Conservation (phyloP, 2,113 vertebrate genomes). For the Brevimyrus niger region DNA sequence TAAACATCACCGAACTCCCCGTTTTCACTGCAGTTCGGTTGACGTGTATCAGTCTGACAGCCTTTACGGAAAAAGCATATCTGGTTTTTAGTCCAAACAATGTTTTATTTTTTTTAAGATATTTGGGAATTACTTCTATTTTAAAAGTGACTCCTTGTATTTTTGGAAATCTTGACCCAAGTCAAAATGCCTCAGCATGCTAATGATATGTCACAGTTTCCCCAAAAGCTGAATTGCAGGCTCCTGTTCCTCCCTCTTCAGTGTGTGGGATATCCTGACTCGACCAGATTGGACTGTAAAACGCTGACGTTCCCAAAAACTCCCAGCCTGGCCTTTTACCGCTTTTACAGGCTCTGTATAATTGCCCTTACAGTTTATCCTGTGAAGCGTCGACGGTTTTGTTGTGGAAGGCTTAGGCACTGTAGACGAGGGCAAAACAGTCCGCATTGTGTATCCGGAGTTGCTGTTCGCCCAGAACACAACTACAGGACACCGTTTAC, state of each 20-base stretch:
- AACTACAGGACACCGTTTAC: too few relatives aligned
- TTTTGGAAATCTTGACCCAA: background rate
- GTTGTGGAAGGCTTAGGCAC: background rate
- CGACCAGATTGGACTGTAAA: background rate
- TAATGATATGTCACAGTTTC: background rate
- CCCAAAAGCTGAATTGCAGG: background rate
- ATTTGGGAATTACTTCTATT: background rate
- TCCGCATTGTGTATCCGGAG: too few relatives aligned
- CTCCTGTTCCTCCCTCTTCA: too few relatives aligned
- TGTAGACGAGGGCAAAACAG: too few relatives aligned
- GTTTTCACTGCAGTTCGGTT: background rate
- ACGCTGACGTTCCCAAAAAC: background rate
- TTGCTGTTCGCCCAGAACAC: too few relatives aligned
- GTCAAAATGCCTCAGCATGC: background rate
- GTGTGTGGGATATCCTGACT: background rate
- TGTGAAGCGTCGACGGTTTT: background rate
- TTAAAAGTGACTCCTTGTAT: background rate
- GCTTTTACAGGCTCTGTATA: background rate
- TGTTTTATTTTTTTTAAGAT: background rate
- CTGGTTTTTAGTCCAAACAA: background rate
- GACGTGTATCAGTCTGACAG: background rate
- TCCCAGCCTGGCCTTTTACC: background rate
- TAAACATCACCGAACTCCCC: background rate
- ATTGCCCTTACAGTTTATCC: background rate
- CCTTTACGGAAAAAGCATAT: background rate